A percentile compares a stretch with the other conserved stretches of the same genome.
Evolutionary conservation across 2,797 vertebrate genomes (phyloP).

Genomic region (Apogon talboti): DNA sequence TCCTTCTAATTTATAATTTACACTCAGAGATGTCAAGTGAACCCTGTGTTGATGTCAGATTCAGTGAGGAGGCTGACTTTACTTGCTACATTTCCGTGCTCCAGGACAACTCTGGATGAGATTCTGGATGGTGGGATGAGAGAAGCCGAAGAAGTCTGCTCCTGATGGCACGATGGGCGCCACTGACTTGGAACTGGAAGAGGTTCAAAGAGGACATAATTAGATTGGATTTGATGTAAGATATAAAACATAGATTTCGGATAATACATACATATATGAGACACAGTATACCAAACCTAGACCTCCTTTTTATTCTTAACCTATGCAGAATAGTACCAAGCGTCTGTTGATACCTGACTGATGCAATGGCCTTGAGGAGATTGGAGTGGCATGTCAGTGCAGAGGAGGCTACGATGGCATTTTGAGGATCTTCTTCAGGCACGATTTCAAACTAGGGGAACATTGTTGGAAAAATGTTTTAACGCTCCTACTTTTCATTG

Average conservation of each 20-base stretch:
- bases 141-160: constrained; percentile 93
- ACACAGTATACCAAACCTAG: too few relatives aligned
- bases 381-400: constrained; percentile 88
- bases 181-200: constrained; percentile 81
- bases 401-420: constrained; percentile 86
- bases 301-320: background rate
- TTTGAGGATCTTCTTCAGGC: constrained; percentile 91
- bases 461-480: background rate
- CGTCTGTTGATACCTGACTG: constrained; percentile 72
- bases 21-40: background rate
- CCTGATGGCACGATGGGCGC: constrained; percentile 83
- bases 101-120: constrained; percentile 93
- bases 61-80: constrained; percentile 38
- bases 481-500: background rate
- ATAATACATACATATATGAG: background rate
- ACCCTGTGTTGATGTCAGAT: background rate
- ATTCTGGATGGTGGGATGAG: constrained; percentile 91
- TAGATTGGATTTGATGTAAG: background rate
- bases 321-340: too few relatives aligned
- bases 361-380: constrained; percentile 85
- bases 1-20: background rate
- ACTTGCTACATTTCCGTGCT: constrained; percentile 91
- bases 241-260: background rate
- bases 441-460: constrained; percentile 90
- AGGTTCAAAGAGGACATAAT: background rate